These are phyloP conservation scores for Eumacrocentrus americanus DNA, from an alignment of 2,888 invertebrate species.

Conservation along the genomic window DNA sequence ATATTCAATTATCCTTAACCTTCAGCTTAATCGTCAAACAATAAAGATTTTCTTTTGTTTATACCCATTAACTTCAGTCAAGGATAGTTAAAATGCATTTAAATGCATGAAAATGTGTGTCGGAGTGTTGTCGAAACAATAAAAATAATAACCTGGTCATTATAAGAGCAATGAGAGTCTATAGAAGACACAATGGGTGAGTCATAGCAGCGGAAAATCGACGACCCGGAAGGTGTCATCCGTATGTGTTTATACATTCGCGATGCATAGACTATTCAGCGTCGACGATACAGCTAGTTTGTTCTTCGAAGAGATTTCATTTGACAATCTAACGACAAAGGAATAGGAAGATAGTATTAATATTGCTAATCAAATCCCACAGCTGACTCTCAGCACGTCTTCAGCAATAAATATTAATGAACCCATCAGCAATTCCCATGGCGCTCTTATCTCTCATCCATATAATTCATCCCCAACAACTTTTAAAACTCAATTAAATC, in stretches of 20 bases:
- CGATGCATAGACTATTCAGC: too few relatives aligned
- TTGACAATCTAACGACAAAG: too few relatives aligned
- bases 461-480: too few relatives aligned
- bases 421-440: too few relatives aligned
- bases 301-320: not conserved
- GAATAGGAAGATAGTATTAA: too few relatives aligned
- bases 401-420: too few relatives aligned
- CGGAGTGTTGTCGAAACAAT: not conserved
- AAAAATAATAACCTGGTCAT: slow-evolving; percentile 2
- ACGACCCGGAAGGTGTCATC: slow-evolving; percentile 18
- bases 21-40: too few relatives aligned
- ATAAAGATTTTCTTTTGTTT: not conserved
- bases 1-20: too few relatives aligned
- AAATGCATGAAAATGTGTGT: not conserved
- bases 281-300: not conserved
- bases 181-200: slow-evolving; percentile 2
- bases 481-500: too few relatives aligned
- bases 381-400: too few relatives aligned
- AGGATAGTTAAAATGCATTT: not conserved
- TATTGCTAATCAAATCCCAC: too few relatives aligned
- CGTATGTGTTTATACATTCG: not conserved
- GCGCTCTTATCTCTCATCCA: too few relatives aligned
- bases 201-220: slow-evolving; percentile 8
- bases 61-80: not conserved
- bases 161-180: not conserved